These are phyloP conservation scores for Ranitomeya variabilis DNA, from an alignment of 2,113 vertebrate genomes.

Conservation along the genomic window DNA sequence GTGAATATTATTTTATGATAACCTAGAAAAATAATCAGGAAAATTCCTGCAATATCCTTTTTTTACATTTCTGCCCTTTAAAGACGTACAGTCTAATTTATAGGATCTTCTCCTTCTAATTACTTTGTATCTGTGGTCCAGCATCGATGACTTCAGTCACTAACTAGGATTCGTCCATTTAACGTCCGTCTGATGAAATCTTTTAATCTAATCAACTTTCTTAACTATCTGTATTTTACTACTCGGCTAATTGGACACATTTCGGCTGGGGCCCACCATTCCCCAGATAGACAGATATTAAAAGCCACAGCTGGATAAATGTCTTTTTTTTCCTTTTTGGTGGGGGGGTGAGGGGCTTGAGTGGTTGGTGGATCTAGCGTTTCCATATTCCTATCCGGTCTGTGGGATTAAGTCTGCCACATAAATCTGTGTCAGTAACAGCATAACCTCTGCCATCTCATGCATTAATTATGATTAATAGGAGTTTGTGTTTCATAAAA, in stretches of 20 bases:
- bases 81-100: background rate
- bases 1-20: no score
- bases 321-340: background rate
- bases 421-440: slow-evolving; percentile 55
- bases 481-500: slow-evolving; percentile 44
- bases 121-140: no score
- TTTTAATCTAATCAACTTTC: slow-evolving; percentile 42
- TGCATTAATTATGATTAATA: slow-evolving; percentile 55
- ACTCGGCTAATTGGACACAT: slow-evolving; percentile 45
- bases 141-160: background rate
- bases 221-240: slow-evolving; percentile 50
- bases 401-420: slow-evolving; percentile 55
- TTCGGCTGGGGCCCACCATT: slow-evolving; percentile 29
- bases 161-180: background rate
- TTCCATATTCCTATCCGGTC: slow-evolving; percentile 49
- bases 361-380: slow-evolving; percentile 28
- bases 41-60: no score
- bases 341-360: background rate
- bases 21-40: background rate
- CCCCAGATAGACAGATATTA: slow-evolving; percentile 45
- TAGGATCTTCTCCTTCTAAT: no score
- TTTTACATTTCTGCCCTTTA: background rate
- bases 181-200: background rate
- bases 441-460: slow-evolving; percentile 53
- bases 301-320: slow-evolving; percentile 48